Conservation (phyloP, 2,113 vertebrate species). For the Leptodactylus fuscus region DNA sequence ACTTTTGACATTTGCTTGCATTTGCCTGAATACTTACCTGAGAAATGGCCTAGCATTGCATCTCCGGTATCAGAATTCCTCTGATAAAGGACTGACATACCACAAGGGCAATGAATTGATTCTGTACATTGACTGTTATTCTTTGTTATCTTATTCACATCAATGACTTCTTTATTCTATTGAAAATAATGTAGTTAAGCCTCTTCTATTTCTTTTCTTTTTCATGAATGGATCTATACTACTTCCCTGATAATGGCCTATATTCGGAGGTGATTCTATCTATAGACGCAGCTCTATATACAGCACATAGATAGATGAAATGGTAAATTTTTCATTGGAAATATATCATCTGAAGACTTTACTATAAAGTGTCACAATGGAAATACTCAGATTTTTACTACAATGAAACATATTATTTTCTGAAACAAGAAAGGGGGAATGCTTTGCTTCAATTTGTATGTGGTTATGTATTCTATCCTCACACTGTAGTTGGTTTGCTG, state of each 20-base stretch:
- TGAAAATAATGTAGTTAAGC: neutral
- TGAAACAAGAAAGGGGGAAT: constrained; percentile 15
- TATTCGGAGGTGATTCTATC: neutral
- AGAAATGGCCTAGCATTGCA: too few species aligned
- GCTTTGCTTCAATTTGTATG: constrained; percentile 1
- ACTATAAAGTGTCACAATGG: constrained; percentile 18
- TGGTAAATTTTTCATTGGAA: neutral
- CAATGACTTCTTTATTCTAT: neutral
- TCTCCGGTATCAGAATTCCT: too few species aligned
- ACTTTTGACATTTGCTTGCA: too few species aligned
- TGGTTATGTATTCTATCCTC: constrained; percentile 48
- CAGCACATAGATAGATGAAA: neutral
- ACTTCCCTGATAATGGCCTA: neutral
- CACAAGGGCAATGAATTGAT: too few species aligned
- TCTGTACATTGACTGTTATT: too few species aligned
- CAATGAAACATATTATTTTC: constrained; percentile 37
- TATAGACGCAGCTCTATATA: neutral
- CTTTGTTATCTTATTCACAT: neutral
- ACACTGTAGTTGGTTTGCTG: constrained; percentile 39
- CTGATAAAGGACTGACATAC: too few species aligned
- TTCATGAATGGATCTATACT: neutral
- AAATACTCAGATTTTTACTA: neutral
- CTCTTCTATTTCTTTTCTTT: neutral
- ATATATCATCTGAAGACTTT: constrained; percentile 16
- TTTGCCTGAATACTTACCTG: too few species aligned